Conservation (phyloP, 1,140 invertebrate species). For the Pogonomyrmex californicus region DNA sequence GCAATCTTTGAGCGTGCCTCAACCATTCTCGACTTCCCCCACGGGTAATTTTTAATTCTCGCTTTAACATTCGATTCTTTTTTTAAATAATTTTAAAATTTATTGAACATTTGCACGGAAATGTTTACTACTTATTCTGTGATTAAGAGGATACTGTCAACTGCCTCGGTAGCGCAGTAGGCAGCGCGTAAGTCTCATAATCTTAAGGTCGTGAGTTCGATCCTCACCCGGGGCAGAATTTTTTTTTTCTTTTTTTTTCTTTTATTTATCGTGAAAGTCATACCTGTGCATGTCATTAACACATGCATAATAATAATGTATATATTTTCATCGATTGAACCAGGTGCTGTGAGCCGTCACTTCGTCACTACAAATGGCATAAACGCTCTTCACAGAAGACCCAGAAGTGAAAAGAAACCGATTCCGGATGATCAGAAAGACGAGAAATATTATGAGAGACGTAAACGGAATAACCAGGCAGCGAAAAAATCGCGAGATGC, state of each 20-base stretch:
- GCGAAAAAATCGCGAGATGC: conserved; percentile 96
- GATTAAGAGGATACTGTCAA: background rate
- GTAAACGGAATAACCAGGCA: conserved; percentile 95
- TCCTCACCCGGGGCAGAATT: conserved; percentile 95
- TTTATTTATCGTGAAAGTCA: background rate
- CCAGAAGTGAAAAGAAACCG: conserved; percentile 94
- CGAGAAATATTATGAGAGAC: conserved; percentile 95
- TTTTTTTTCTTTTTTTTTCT: conserved; percentile 88
- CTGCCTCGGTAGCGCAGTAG: conserved; percentile 96
- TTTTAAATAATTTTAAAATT: background rate
- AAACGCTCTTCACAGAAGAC: conserved; percentile 85
- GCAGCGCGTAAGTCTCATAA: conserved; percentile 99
- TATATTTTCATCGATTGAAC: conserved; percentile 29
- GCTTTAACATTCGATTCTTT: background rate
- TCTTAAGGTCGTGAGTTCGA: conserved; percentile 99
- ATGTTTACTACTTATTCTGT: background rate
- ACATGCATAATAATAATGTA: background rate
- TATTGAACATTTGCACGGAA: background rate
- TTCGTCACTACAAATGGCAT: conserved; percentile 78
- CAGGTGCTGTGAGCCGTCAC: conserved; percentile 67
- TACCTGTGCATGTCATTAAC: too few species aligned
- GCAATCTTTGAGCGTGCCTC: conserved; percentile 72
- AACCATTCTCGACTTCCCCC: conserved; percentile 61
- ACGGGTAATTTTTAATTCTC: background rate
- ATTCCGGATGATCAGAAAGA: conserved; percentile 96